These are phyloP conservation scores for Mactra quadrangularis DNA, from an alignment of 1,140 invertebrate species.

Conservation along the genomic window DNA sequence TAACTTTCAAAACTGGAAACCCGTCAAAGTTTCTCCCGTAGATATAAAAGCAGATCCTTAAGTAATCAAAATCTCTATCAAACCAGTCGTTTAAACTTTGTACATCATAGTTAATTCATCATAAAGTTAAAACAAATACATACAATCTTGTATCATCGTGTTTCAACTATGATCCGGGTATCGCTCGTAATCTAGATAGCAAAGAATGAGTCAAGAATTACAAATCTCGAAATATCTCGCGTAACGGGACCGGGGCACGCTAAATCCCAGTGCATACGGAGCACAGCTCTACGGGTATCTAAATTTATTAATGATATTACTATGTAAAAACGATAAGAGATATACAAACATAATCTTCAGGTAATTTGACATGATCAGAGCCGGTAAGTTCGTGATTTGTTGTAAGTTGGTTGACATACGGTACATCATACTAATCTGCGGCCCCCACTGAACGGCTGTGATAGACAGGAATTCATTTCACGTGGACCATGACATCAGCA, in stretches of 20 bases:
- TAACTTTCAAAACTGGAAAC: constrained; percentile 13
- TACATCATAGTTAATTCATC: constrained; percentile 25
- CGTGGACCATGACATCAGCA: not conserved
- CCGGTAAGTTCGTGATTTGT: not conserved
- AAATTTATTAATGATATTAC: constrained; percentile 25
- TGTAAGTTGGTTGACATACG: constrained; percentile 7
- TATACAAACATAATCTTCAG: constrained; percentile 28
- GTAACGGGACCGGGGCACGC: constrained; percentile 1
- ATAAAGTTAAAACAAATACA: constrained; percentile 15
- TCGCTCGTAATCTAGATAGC: constrained; percentile 15
- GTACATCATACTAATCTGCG: constrained; percentile 8
- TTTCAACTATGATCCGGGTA: not conserved
- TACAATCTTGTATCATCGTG: constrained; percentile 1
- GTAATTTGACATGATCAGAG: constrained; percentile 31
- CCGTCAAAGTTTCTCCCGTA: not conserved
- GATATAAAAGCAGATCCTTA: constrained; percentile 7
- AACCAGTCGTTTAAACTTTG: constrained; percentile 5
- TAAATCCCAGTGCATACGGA: constrained; percentile 23
- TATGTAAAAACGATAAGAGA: constrained; percentile 37
- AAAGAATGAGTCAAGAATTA: constrained; percentile 18
- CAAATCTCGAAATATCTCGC: constrained; percentile 26
- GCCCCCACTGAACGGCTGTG: constrained; percentile 13
- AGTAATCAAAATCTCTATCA: constrained; percentile 13
- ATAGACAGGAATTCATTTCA: constrained; percentile 39
- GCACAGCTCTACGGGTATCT: constrained; percentile 17